Evolutionary conservation across 2,113 vertebrate genomes (phyloP), one percentile per base, ranked within the genome.

Genomic region (Eurystomus gularis): DNA sequence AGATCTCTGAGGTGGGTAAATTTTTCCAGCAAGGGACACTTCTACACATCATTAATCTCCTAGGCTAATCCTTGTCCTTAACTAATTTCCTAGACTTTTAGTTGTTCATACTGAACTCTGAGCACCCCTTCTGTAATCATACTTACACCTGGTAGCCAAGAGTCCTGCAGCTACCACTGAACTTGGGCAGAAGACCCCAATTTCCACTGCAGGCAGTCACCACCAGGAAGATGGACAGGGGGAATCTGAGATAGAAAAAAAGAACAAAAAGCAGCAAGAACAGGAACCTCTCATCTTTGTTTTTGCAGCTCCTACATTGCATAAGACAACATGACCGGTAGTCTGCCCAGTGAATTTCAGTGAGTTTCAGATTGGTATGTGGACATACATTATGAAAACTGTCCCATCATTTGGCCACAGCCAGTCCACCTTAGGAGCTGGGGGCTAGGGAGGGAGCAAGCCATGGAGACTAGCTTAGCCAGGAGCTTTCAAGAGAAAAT

Each of bases 61-160:
- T 31, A 33, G 7, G 21, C 29, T n/a, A 25, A 82, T 61, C n/a
- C 8, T 76, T 54, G 61, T 37, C 44, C 72, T 72, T 58, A 52
- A 37, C 20, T 66, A 44, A 66, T 13, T 44, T 69, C 23, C 48
- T 28, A 76, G 21, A 17, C 51, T 44, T 54, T 9, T 33, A 42
- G 26, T n/a, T 31, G 61, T 75, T 87, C 16, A 7, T 71, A 55
- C 28, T 29, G n/a, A 86, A 25, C 23, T 55, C 24, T 46, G 31
- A 69, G 23, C 44, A n/a, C 17, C 39, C 11, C 31, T 61, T 40
- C 31, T 57, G 17, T 26, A 44, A 66, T 48, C 54, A 35, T 68
- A 96, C 96, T 96, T 97, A 98, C 97, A 19, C 40, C 73, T 94
- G 33, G 57, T 29, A 51, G 48, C 33, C 82, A 97, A 58, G 33